Percentiles rank a stretch among this genome's conserved stretches.
Evolutionary conservation across 2,113 vertebrate genomes (phyloP).

Genomic region (Larimichthys crocea): DNA sequence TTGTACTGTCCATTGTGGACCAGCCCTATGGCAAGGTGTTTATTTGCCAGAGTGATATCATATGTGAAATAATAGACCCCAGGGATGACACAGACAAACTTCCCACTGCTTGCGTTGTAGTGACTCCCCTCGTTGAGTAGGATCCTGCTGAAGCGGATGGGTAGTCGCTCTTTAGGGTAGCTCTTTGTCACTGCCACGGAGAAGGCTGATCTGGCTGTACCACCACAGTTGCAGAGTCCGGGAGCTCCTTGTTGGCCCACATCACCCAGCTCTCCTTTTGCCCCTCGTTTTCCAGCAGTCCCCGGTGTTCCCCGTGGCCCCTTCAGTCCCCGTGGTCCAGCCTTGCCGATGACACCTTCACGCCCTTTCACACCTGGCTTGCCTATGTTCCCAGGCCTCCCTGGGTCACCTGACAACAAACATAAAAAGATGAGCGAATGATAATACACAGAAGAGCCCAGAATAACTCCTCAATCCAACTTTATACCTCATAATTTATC

Average conservation of each 20-base stretch:
- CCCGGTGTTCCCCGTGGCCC: constrained; percentile 87
- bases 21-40: constrained; percentile 95
- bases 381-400: constrained; percentile 90
- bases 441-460: too few relatives aligned
- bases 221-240: constrained; percentile 90
- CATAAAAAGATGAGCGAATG: constrained; percentile 5
- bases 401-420: constrained; percentile 73
- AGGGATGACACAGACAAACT: constrained; percentile 91
- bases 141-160: constrained; percentile 95
- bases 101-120: constrained; percentile 92
- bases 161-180: constrained; percentile 93
- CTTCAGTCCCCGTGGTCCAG: constrained; percentile 90
- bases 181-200: constrained; percentile 95
- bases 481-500: background rate
- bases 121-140: constrained; percentile 95
- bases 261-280: constrained; percentile 89
- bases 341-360: constrained; percentile 89
- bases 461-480: background rate
- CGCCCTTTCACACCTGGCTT: constrained; percentile 91
- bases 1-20: constrained; percentile 97
- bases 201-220: constrained; percentile 90
- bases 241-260: constrained; percentile 85
- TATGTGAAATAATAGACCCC: constrained; percentile 98
- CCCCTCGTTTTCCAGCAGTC: constrained; percentile 81
- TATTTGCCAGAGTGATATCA: constrained; percentile 96